These are phyloP conservation scores for Cacoxenus indagator DNA, from an alignment of 2,888 invertebrate genomes.

Conservation along the genomic window DNA sequence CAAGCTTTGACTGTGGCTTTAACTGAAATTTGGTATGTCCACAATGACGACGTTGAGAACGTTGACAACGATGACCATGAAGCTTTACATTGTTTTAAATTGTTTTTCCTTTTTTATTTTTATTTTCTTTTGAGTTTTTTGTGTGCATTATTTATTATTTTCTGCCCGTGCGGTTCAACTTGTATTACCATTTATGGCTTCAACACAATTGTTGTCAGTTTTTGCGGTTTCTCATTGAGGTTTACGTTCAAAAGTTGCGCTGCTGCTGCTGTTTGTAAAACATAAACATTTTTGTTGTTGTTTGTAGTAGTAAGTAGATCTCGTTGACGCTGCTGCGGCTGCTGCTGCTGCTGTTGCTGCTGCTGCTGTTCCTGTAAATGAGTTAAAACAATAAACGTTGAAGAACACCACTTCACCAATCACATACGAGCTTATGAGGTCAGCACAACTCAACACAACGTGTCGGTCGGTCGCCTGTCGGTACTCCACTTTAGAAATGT, in stretches of 20 bases:
- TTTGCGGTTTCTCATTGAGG: constrained; percentile 14
- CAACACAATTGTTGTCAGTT: constrained; percentile 33
- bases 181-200: constrained; percentile 62
- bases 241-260: not conserved
- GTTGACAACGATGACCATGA: not conserved
- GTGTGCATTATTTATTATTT: too few species aligned
- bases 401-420: not conserved
- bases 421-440: constrained; percentile 6
- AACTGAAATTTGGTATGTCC: not conserved
- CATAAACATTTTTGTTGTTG: not conserved
- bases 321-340: too few species aligned
- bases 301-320: not conserved
- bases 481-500: not conserved
- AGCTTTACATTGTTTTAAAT: constrained; percentile 5
- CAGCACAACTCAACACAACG: not conserved
- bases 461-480: too few species aligned
- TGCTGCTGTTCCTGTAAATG: not conserved
- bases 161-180: constrained; percentile 58
- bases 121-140: not conserved
- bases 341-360: too few species aligned
- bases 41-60: not conserved
- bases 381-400: constrained; percentile 4
- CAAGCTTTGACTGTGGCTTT: not conserved
- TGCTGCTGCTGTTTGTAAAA: not conserved
- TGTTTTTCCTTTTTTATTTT: not conserved